Base-by-base conservation (phyloP, 2,888 invertebrate species). In the Mechanitis mazaeus region DNA sequence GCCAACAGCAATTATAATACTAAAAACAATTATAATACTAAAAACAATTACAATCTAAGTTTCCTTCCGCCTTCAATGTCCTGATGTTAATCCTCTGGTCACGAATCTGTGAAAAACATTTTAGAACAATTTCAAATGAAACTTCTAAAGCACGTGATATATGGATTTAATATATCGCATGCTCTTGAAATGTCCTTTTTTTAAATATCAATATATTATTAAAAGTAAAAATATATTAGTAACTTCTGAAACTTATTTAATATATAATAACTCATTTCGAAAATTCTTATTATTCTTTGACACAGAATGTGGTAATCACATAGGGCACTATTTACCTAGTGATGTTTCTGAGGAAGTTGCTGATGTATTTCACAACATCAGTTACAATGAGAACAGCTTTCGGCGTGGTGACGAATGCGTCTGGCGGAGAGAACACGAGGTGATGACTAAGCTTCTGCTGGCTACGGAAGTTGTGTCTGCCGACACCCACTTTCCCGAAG, bases 391-490 rank as follows among this genome's bases (percentile, higher is more conserved):
- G 31, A 1, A 84, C 66, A 20, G 84, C 65, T 53, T 73, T 67
- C 0, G 86, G 84, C 1, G 75, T 70, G 20, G 69, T 71, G 46
- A 77, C 3, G 56, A 71, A 68, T 35, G 68, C 58, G 3, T 69
- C 62, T 0, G 73, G 73, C 1, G 85, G 82, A 38, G 75, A 69
- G 76, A 72, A 87, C 31, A 89, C 79, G 54, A 71, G 62, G 65
- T 83, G 84, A 6, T 71, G 72, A 28, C 64, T 71, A 2, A 83
- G 31, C 7, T 74, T 70, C 74, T 91, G 91, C 3, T 82, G 71
- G 2, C 84, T 82, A 42, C 91, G 75, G 75, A 83, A 87, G 80
- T 91, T 92, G 72, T 84, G 79, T 0, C 80, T 74, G 0, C 81
- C 81, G 2, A 76, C 69, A 45, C 82, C 81, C 1, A 83, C 71